Base-by-base conservation (phyloP, 2,888 invertebrate species). In the Herminia tarsipennalis region DNA sequence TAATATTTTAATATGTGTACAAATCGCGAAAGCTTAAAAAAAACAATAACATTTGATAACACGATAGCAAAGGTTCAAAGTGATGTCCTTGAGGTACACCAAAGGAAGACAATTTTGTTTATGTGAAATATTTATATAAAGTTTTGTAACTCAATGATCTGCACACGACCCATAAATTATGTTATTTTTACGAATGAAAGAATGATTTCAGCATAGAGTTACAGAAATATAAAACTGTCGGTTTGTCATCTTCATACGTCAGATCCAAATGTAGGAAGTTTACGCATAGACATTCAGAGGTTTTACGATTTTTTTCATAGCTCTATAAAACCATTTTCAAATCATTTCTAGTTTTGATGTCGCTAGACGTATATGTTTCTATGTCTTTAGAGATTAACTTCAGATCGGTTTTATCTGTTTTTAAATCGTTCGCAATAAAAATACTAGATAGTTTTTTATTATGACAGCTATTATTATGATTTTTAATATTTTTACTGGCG, bases 261-360 rank as follows among this genome's bases (percentile, higher is more conserved):
- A 57, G 60, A 27, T 37, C 59, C 41, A 55, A 60, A 51, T 56
- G 53, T 61, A 56, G 56, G 57, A 63, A 60, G 54, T 65, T 66
- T 63, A 62, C 59, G 56, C 55, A 58, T 55, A 48, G 47, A 64
- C 57, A 62, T 65, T 58, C 38, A 58, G 34, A 41, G 5, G 41
- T 56, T 67, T 76, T 67, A 76, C 69, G 70, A 68, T 55, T 48
- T 61, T 69, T 76, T 77, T 76, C 69, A 73, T 72, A 28, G 63
- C 54, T 37, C 63, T 54, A 61, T 77, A 74, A 77, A 76, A 73
- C 59, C 42, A 63, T 72, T 70, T 67, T 64, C 29, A 51, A 67
- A 67, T 70, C 54, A 73, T 74, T 70, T 68, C 62, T 56, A 61
- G 61, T 62, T 67, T 73, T 71, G 63, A 71, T 76, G 67, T 73